phyloP scores from a whole-genome alignment of 2,113 vertebrate species.

The Machaerirhynchus nigripectus region DNA sequence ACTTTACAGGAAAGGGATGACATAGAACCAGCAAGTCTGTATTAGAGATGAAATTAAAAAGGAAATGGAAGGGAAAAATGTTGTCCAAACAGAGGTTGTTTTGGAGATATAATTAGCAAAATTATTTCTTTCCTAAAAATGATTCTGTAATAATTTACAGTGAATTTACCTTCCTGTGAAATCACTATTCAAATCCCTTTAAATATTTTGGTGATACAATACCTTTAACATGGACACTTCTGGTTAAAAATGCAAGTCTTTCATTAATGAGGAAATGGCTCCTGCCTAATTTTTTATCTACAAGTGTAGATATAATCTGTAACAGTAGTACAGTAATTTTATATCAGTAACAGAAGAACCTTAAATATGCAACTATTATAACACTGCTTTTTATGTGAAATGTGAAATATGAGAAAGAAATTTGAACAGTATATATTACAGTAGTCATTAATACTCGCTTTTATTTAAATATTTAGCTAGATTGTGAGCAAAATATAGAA shows the following conservation, averaged over 20 bases:
- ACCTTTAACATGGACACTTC: background rate
- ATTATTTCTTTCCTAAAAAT: background rate
- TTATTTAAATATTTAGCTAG: constrained; percentile 14
- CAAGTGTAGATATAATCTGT: background rate
- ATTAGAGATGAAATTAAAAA: background rate
- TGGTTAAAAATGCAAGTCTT: background rate
- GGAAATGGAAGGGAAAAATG: background rate
- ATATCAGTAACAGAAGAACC: background rate
- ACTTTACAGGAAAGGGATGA: background rate
- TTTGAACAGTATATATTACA: background rate
- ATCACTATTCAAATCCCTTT: background rate
- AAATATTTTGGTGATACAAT: background rate
- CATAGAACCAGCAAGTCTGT: background rate
- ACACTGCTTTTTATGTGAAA: background rate
- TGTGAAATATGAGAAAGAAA: background rate
- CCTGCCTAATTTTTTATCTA: background rate
- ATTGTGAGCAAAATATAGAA: background rate
- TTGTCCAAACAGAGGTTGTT: background rate
- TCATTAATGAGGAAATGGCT: background rate
- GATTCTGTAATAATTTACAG: background rate
- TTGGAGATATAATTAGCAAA: background rate
- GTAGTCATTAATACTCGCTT: background rate
- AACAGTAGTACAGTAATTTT: background rate
- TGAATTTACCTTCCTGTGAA: background rate
- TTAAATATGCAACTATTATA: background rate